Conservation (phyloP, 2,888 invertebrate genomes). For the Drosophila phalerata region DNA sequence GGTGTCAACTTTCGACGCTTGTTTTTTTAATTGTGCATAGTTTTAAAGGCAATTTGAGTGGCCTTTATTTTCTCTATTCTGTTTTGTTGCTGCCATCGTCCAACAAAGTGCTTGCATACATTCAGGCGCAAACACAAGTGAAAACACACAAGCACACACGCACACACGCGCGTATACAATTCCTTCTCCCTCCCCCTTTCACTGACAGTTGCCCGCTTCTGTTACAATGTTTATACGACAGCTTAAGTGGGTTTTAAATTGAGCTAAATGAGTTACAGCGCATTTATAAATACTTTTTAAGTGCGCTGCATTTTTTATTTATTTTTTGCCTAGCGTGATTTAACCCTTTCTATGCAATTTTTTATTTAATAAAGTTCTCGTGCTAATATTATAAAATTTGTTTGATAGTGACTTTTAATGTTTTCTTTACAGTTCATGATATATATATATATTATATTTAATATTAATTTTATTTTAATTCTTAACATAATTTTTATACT, state of each 20-base stretch:
- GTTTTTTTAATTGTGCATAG: conserved; percentile 68
- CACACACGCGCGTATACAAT: neutral
- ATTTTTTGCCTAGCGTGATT: neutral
- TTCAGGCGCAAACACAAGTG: conserved; percentile 45
- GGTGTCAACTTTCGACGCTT: conserved; percentile 35
- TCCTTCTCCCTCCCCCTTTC: neutral
- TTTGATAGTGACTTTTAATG: no score
- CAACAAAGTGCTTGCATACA: conserved; percentile 52
- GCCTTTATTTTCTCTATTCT: neutral
- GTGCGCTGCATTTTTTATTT: neutral
- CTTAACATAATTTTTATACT: no score
- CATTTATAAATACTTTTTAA: neutral
- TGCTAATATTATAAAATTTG: no score
- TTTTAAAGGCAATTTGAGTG: conserved; percentile 56
- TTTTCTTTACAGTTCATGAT: no score
- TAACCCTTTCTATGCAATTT: neutral
- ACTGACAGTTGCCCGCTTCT: conserved; percentile 5
- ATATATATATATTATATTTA: no score
- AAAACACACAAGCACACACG: conserved; percentile 7
- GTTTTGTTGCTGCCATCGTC: conserved; percentile 8
- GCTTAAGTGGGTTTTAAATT: neutral
- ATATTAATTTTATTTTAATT: no score
- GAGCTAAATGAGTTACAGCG: neutral
- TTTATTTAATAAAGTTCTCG: no score
- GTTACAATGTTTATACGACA: conserved; percentile 2